Evolutionary conservation across 2,797 vertebrate species (phyloP).

Genomic region (Sebastes cheni): DNA sequence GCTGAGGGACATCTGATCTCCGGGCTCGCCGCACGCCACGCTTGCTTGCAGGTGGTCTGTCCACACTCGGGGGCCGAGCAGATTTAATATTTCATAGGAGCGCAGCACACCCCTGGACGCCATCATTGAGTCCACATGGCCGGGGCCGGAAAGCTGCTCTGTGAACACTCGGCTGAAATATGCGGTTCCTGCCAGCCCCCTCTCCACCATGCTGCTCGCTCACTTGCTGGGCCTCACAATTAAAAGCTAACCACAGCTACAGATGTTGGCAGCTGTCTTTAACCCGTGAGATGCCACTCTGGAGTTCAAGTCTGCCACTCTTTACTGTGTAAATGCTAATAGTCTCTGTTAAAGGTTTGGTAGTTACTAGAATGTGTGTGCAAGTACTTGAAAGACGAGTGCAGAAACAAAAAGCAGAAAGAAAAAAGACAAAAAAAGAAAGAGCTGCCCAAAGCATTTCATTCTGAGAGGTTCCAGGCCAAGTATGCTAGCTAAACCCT

Average conservation of each 20-base stretch:
- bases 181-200: slow-evolving; percentile 88
- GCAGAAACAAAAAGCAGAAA: not conserved
- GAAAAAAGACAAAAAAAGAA: slow-evolving; percentile 5
- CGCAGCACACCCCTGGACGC: slow-evolving; percentile 88
- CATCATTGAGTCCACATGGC: slow-evolving; percentile 99
- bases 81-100: slow-evolving; percentile 98
- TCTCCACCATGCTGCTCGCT: slow-evolving; percentile 84
- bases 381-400: not conserved
- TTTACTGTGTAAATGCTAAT: not conserved
- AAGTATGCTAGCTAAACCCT: slow-evolving; percentile 36
- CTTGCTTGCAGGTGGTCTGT: slow-evolving; percentile 93
- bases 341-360: not conserved
- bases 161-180: slow-evolving; percentile 95
- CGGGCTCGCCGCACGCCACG: slow-evolving; percentile 74
- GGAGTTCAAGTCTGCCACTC: slow-evolving; percentile 53
- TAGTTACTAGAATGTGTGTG: not conserved
- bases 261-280: slow-evolving; percentile 90
- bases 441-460: slow-evolving; percentile 33
- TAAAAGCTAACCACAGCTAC: slow-evolving; percentile 91
- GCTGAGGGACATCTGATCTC: slow-evolving; percentile 78
- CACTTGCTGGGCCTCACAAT: slow-evolving; percentile 90
- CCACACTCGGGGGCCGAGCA: slow-evolving; percentile 87
- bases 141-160: slow-evolving; percentile 92
- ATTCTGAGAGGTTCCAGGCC: slow-evolving; percentile 61
- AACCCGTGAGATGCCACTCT: slow-evolving; percentile 68